Percentiles rank a stretch among this genome's conserved stretches.
Evolutionary conservation across 2,797 vertebrate species (phyloP).

Genomic region (Rousettus madagascariensis): DNA sequence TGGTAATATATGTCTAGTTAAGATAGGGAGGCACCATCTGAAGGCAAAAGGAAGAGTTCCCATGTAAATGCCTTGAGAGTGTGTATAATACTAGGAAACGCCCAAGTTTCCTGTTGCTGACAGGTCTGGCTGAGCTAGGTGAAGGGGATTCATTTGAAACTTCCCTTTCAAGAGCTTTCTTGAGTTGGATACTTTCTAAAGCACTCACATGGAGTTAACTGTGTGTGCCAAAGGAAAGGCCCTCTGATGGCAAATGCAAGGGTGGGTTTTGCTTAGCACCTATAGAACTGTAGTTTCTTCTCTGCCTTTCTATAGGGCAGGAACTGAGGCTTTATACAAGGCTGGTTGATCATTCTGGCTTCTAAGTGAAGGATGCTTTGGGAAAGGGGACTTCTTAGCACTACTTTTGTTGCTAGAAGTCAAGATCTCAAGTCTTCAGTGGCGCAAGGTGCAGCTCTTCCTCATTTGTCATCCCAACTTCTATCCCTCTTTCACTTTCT

Average conservation of each 20-base stretch:
- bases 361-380: not conserved
- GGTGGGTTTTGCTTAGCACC: not conserved
- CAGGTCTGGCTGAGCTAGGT: not conserved
- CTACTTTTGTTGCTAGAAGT: not conserved
- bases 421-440: not conserved
- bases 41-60: not conserved
- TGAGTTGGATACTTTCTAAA: not conserved
- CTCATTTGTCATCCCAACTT: not conserved
- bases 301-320: not conserved
- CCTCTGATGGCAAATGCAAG: not conserved
- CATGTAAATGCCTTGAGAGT: not conserved
- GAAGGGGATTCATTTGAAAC: not conserved
- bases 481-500: not conserved
- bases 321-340: not conserved
- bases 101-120: not conserved
- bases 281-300: not conserved
- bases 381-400: not conserved
- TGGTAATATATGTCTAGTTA: not conserved
- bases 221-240: not conserved
- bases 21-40: not conserved
- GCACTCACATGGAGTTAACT: not conserved
- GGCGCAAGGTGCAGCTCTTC: not conserved
- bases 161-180: not conserved
- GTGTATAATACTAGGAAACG: not conserved
- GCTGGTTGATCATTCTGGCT: not conserved